phyloP scores from a whole-genome alignment of 2,113 vertebrate species.

The Trematomus loennbergii region DNA sequence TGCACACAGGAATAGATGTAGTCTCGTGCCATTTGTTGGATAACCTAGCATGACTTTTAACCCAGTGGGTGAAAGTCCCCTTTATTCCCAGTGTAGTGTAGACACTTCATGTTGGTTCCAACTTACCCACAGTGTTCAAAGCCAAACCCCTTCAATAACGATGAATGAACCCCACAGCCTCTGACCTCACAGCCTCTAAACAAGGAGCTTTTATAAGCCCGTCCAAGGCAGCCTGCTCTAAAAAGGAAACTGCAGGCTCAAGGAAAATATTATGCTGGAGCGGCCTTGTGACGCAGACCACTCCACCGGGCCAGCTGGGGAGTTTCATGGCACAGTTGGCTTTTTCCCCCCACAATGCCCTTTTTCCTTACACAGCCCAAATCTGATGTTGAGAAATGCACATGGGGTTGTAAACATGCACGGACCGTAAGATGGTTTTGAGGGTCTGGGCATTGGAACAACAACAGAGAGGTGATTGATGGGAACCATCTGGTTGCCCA shows the following conservation, averaged over 20 bases:
- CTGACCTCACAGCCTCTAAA: constrained; percentile 48
- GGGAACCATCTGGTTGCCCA: constrained; percentile 56
- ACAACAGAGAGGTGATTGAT: constrained; percentile 49
- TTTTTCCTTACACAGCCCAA: constrained; percentile 9
- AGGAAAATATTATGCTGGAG: constrained; percentile 72
- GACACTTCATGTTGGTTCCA: constrained; percentile 6
- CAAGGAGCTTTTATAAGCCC: constrained; percentile 53
- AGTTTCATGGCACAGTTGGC: constrained; percentile 26
- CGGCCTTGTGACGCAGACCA: constrained; percentile 37
- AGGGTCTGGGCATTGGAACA: constrained; percentile 25
- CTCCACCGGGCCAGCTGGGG: constrained; percentile 41
- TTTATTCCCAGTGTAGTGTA: neutral
- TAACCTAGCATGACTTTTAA: constrained; percentile 11
- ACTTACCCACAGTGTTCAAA: constrained; percentile 5
- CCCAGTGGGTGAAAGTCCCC: neutral
- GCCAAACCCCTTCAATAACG: neutral
- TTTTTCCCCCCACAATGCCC: neutral
- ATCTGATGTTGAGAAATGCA: constrained; percentile 10
- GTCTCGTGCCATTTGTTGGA: neutral
- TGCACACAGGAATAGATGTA: neutral
- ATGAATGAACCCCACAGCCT: constrained; percentile 40
- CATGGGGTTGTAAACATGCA: constrained; percentile 3
- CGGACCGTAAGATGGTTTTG: neutral
- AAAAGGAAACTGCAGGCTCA: constrained; percentile 66
- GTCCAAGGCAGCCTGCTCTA: constrained; percentile 23